A percentile compares a stretch with the other conserved stretches of the same genome.
These are phyloP conservation scores for Taphrorychus bicolor DNA, from an alignment of 2,888 invertebrate genomes.

Conservation along the genomic window DNA sequence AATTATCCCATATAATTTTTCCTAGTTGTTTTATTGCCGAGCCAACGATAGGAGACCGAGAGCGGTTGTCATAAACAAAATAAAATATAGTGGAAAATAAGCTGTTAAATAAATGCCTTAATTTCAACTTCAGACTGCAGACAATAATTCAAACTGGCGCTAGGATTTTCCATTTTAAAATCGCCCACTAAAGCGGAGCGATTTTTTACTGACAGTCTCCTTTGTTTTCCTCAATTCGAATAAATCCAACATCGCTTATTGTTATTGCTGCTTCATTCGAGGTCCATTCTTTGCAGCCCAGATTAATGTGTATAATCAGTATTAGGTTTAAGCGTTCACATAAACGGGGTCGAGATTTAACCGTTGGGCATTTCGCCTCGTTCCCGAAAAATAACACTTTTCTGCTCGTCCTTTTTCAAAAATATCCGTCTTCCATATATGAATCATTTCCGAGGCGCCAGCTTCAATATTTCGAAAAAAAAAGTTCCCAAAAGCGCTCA, in stretches of 20 bases:
- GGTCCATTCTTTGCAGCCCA: slow-evolving; percentile 30
- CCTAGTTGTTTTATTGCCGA: neutral
- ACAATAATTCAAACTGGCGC: neutral
- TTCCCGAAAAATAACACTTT: slow-evolving; percentile 13
- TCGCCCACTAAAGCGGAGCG: neutral
- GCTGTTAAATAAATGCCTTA: neutral
- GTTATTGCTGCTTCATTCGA: slow-evolving; percentile 45
- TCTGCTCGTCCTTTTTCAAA: slow-evolving; percentile 3
- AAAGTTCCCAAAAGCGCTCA: neutral
- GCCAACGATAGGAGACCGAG: neutral
- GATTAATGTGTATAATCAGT: slow-evolving; percentile 45
- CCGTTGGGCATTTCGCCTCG: slow-evolving; percentile 34
- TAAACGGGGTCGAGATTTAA: slow-evolving; percentile 42
- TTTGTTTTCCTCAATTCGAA: slow-evolving; percentile 32
- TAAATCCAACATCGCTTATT: slow-evolving; percentile 43
- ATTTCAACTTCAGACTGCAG: slow-evolving; percentile 1
- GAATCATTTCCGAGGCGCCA: slow-evolving; percentile 15
- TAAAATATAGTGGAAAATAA: neutral
- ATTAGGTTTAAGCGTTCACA: slow-evolving; percentile 40
- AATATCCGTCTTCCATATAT: neutral
- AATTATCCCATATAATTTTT: neutral
- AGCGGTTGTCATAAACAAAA: neutral
- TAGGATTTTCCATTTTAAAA: slow-evolving; percentile 43
- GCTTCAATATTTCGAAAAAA: slow-evolving; percentile 18
- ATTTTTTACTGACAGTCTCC: slow-evolving; percentile 12